These are phyloP conservation scores for Stegastes partitus DNA, from an alignment of 2,113 vertebrate genomes.

Conservation along the genomic window DNA sequence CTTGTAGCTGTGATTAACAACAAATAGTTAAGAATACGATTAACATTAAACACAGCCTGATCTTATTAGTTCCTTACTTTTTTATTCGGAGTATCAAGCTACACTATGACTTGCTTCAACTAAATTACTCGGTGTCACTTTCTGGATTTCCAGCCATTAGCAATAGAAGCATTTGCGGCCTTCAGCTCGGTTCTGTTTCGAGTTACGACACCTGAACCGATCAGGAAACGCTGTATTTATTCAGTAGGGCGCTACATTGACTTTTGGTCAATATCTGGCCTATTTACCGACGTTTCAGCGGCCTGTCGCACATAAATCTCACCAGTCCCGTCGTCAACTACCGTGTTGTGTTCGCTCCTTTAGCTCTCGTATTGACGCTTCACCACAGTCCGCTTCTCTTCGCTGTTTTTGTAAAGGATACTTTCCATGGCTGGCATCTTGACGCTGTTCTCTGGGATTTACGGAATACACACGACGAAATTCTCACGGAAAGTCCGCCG, in stretches of 20 bases:
- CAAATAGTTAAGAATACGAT: not conserved
- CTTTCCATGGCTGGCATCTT: slow-evolving; percentile 85
- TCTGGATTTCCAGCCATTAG: slow-evolving; percentile 36
- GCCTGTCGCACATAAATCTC: not conserved
- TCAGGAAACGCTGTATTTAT: rapidly evolving
- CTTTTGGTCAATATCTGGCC: not conserved
- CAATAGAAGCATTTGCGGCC: slow-evolving; percentile 32
- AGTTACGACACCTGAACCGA: not conserved
- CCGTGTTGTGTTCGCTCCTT: not conserved
- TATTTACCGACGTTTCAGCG: rapidly evolving
- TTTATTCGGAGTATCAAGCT: not conserved
- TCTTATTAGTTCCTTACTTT: not conserved
- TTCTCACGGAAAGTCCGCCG: rapidly evolving
- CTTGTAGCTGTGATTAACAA: not conserved
- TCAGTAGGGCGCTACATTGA: rapidly evolving
- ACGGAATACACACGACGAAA: not conserved
- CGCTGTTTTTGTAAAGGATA: slow-evolving; percentile 83
- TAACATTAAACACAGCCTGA: not conserved
- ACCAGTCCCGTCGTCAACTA: not conserved
- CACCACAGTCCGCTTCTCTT: slow-evolving; percentile 1
- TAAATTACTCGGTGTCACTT: not conserved
- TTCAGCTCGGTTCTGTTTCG: not conserved
- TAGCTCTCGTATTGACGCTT: slow-evolving; percentile 5
- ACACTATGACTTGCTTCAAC: not conserved
- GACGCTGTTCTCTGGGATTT: not conserved